A percentile compares a stretch with the other conserved stretches of the same genome.
phyloP scores from a whole-genome alignment of 2,888 invertebrate genomes.

The Sisyra nigra region DNA sequence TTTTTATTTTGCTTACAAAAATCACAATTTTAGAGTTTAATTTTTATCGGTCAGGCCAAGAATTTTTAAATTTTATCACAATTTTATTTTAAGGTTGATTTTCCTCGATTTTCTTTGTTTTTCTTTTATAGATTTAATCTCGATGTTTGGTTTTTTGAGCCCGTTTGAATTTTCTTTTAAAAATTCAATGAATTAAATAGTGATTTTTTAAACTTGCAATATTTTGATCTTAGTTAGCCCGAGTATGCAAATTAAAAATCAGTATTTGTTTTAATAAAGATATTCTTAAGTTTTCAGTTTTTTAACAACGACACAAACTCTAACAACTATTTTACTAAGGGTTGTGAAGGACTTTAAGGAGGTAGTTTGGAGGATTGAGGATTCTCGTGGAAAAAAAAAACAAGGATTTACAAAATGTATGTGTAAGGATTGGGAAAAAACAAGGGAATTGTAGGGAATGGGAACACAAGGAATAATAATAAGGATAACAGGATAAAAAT shows the following conservation, averaged over 20 bases:
- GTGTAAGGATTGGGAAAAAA: neutral
- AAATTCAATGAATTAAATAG: neutral
- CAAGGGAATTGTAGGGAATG: too few relatives aligned
- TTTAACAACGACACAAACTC: neutral
- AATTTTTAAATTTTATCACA: conserved; percentile 4
- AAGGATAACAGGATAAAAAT: too few relatives aligned
- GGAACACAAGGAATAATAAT: too few relatives aligned
- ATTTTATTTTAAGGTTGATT: conserved; percentile 1
- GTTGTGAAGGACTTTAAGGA: neutral
- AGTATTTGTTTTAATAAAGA: conserved; percentile 1
- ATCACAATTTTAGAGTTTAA: conserved; percentile 4
- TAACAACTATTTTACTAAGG: neutral
- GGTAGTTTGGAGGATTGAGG: conserved; percentile 1
- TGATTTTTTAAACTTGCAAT: too few relatives aligned
- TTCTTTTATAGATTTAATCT: too few relatives aligned
- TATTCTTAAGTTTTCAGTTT: neutral
- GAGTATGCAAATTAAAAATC: conserved; percentile 4
- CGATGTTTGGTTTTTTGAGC: too few relatives aligned
- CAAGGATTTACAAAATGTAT: neutral
- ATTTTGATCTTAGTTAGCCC: conserved; percentile 1
- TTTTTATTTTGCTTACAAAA: neutral
- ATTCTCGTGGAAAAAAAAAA: neutral
- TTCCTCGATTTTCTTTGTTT: too few relatives aligned
- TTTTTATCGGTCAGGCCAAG: conserved; percentile 5
- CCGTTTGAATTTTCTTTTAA: neutral